Conservation (phyloP, 2,113 vertebrate species). For the Boulengerochromis microlepis region DNA sequence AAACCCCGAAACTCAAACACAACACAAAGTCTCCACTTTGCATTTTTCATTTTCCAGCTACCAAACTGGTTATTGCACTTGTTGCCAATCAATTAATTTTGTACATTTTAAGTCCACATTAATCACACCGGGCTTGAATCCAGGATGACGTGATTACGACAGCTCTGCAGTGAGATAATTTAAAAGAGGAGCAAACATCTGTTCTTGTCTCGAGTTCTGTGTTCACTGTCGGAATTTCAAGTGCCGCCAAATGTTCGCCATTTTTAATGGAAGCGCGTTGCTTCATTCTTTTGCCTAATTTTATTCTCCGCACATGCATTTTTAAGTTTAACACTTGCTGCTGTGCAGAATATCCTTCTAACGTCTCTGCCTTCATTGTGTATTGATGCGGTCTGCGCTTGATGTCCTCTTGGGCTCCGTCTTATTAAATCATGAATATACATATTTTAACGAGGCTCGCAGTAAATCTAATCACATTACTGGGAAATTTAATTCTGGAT, state of each 20-base stretch:
- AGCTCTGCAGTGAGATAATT: not conserved
- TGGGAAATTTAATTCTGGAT: not conserved
- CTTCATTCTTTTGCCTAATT: not conserved
- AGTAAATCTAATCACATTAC: not conserved
- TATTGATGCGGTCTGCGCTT: not conserved
- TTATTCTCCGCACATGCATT: not conserved
- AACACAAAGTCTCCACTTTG: not conserved
- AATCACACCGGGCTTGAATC: not conserved
- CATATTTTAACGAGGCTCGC: not conserved
- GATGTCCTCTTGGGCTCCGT: not conserved
- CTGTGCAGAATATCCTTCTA: not conserved
- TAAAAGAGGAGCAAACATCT: not conserved
- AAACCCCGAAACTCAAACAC: rapidly evolving
- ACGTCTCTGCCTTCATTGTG: not conserved
- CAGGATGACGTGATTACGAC: not conserved
- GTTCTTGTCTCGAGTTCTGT: not conserved
- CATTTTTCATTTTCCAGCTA: not conserved
- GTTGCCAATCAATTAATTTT: not conserved
- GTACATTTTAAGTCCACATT: not conserved
- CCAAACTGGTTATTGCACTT: not conserved
- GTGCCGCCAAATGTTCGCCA: not conserved
- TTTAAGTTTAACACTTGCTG: not conserved
- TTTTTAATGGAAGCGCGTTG: not conserved
- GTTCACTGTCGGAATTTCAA: not conserved
- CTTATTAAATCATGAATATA: not conserved